Evolutionary conservation across 2,797 vertebrate genomes (phyloP).

Genomic region (Eupleurogrammus muticus): DNA sequence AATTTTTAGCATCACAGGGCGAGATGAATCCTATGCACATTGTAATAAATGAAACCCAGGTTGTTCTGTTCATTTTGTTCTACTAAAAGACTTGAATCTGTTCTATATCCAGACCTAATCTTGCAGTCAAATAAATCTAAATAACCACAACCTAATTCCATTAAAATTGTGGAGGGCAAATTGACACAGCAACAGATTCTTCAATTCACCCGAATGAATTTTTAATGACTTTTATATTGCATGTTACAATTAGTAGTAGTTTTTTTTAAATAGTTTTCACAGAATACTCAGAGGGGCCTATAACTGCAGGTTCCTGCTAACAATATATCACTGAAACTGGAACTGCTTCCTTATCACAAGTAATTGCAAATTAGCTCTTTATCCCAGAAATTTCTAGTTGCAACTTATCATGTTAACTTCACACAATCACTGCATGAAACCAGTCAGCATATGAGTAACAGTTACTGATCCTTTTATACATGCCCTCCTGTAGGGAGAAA

Average conservation of each 20-base stretch:
- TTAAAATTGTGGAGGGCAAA: slow-evolving; percentile 50
- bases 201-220: slow-evolving; percentile 56
- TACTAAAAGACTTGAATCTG: not conserved
- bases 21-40: too few species aligned
- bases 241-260: slow-evolving; percentile 45
- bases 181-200: slow-evolving; percentile 44
- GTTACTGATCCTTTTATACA: not conserved
- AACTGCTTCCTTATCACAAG: slow-evolving; percentile 17
- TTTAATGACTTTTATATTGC: slow-evolving; percentile 74
- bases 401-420: slow-evolving; percentile 38
- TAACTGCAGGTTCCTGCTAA: slow-evolving; percentile 49
- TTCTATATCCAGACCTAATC: slow-evolving; percentile 1
- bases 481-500: slow-evolving; percentile 33
- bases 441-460: slow-evolving; percentile 15
- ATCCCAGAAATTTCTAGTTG: slow-evolving; percentile 42
- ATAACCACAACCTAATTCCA: slow-evolving; percentile 26
- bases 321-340: slow-evolving; percentile 35
- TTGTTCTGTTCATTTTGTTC: slow-evolving; percentile 3
- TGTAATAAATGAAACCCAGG: too few species aligned
- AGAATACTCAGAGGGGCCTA: slow-evolving; percentile 44
- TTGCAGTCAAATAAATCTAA: slow-evolving; percentile 6
- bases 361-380: slow-evolving; percentile 25
- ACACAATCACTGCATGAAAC: slow-evolving; percentile 33
- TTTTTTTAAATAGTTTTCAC: slow-evolving; percentile 51
- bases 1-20: too few species aligned